Conservation (phyloP, 2,113 vertebrate species). For the Notarius quadriscutis region DNA sequence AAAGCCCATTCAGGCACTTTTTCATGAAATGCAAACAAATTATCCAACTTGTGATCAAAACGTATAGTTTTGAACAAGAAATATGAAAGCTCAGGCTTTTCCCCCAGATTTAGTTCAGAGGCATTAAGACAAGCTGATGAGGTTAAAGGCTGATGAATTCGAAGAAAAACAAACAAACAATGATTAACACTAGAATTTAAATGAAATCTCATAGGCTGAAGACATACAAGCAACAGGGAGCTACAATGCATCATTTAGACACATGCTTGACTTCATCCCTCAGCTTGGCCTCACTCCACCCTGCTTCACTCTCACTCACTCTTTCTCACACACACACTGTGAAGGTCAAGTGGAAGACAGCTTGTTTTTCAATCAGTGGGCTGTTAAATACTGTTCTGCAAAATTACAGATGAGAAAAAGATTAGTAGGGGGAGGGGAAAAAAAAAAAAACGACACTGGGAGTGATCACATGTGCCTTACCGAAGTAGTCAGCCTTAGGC, state of each 20-base stretch:
- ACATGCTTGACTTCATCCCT: neutral
- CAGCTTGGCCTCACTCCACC: slow-evolving; percentile 27
- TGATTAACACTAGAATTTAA: slow-evolving; percentile 12
- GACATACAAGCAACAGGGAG: slow-evolving; percentile 8
- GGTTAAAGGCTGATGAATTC: slow-evolving; percentile 31
- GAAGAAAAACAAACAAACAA: neutral
- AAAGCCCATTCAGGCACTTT: neutral
- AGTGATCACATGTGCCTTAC: slow-evolving; percentile 73
- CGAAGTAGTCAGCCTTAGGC: slow-evolving; percentile 90
- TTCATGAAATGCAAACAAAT: neutral
- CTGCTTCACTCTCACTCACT: slow-evolving; percentile 35
- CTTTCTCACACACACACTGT: slow-evolving; percentile 8
- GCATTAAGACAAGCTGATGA: neutral
- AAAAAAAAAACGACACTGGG: slow-evolving; percentile 2
- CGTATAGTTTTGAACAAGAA: neutral
- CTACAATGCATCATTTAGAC: slow-evolving; percentile 29
- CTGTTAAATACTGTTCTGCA: slow-evolving; percentile 39
- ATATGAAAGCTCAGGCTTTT: neutral
- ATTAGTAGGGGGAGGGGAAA: slow-evolving; percentile 21
- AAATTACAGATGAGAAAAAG: slow-evolving; percentile 41
- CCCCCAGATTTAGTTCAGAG: neutral
- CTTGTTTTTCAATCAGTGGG: slow-evolving; percentile 49
- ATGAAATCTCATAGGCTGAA: slow-evolving; percentile 16
- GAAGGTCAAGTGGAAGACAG: slow-evolving; percentile 51
- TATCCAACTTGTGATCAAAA: neutral